Percentiles rank a stretch among this genome's conserved stretches.
Evolutionary conservation across 2,888 invertebrate species (phyloP).

Genomic region (Dynastes grantii): DNA sequence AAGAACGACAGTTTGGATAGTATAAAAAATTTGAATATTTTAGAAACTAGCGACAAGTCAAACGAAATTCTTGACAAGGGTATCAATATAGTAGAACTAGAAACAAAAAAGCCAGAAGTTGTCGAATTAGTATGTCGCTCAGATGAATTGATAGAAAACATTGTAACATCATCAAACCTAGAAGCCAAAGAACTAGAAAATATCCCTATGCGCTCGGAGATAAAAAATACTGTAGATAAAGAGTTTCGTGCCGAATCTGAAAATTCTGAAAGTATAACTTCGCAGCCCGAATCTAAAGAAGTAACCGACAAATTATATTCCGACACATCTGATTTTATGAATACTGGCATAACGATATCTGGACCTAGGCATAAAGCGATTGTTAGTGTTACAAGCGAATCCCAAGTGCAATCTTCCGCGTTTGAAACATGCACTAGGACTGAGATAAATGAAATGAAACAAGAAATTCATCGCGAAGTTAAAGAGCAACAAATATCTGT

Average conservation of each 20-base stretch:
- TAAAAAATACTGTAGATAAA: neutral
- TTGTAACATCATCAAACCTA: neutral
- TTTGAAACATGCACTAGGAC: conserved; percentile 10
- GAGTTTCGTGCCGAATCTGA: neutral
- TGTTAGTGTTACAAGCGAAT: conserved; percentile 31
- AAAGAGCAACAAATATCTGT: conserved; percentile 71
- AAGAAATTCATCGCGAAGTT: conserved; percentile 53
- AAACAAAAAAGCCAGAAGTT: neutral
- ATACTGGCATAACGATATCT: conserved; percentile 47
- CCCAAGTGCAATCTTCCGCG: neutral
- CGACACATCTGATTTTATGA: conserved; percentile 34
- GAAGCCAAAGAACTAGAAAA: conserved; percentile 8
- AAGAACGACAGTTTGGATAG: conserved; percentile 56
- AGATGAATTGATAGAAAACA: neutral
- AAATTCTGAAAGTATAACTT: neutral
- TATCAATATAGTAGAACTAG: conserved; percentile 3
- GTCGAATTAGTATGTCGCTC: neutral
- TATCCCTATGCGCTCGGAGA: neutral
- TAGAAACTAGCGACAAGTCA: conserved; percentile 15
- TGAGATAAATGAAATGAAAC: conserved; percentile 24
- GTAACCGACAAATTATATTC: neutral
- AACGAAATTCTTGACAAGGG: conserved; percentile 15
- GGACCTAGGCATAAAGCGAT: conserved; percentile 46
- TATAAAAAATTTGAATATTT: conserved; percentile 50
- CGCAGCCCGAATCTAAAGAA: conserved; percentile 34